A percentile compares a stretch with the other conserved stretches of the same genome.
phyloP scores from a whole-genome alignment of 2,797 vertebrate species.

The Peromyscus eremicus region DNA sequence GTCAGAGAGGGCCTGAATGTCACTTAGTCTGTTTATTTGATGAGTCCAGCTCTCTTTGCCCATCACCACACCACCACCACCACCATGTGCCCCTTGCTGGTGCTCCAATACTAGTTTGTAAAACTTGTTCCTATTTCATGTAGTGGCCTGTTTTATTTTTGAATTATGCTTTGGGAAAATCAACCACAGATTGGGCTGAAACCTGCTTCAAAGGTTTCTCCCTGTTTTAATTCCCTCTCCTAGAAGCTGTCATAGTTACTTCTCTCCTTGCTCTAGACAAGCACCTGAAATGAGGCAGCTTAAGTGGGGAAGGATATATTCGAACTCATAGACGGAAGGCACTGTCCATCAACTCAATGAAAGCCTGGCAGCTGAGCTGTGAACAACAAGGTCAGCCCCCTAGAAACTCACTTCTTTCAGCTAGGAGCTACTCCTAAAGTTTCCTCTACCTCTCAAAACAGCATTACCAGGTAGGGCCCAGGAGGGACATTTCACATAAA shows the following conservation, averaged over 20 bases:
- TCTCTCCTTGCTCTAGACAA: not conserved
- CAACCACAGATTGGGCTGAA: not conserved
- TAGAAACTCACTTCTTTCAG: not conserved
- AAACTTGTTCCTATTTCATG: not conserved
- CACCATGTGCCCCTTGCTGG: not conserved
- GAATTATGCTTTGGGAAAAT: not conserved
- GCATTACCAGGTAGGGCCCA: not conserved
- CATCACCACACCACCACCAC: too few species aligned
- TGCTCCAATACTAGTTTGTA: not conserved
- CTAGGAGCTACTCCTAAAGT: not conserved
- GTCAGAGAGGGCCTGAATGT: not conserved
- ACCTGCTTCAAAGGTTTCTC: not conserved
- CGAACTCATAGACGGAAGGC: not conserved
- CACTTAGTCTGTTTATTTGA: not conserved
- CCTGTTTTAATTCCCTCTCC: not conserved
- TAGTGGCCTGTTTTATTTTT: not conserved
- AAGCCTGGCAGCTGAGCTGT: not conserved
- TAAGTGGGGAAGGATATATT: not conserved
- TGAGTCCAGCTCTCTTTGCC: not conserved
- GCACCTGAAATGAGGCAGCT: not conserved
- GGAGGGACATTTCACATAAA: not conserved
- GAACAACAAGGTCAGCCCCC: not conserved
- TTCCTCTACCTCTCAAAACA: not conserved
- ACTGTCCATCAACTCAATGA: too few species aligned
- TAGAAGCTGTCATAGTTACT: not conserved